phyloP scores from a whole-genome alignment of 35 echinoderm and acorn worm species.

The Antedon bifida region DNA sequence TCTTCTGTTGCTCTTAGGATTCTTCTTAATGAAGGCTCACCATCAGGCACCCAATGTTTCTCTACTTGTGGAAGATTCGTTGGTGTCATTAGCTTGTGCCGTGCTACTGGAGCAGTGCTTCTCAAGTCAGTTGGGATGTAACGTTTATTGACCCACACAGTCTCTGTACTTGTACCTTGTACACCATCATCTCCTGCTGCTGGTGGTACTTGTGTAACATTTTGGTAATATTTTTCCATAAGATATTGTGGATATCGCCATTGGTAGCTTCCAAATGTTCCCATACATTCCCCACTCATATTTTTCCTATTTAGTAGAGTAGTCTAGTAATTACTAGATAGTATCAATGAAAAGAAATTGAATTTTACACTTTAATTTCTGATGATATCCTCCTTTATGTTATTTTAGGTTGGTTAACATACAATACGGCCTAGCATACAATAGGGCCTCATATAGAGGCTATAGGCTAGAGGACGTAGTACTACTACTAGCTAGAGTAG shows the following conservation, averaged over 20 bases:
- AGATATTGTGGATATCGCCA: slow-evolving; percentile 57
- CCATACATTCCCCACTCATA: slow-evolving; percentile 91
- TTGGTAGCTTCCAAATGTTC: slow-evolving; percentile 78
- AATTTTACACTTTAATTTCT: too few relatives aligned
- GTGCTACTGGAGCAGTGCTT: slow-evolving; percentile 90
- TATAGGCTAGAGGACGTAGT: too few relatives aligned
- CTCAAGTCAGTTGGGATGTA: slow-evolving; percentile 94
- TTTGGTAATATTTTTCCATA: neutral
- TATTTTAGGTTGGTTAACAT: too few relatives aligned
- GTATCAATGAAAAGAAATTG: too few relatives aligned
- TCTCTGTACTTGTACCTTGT: slow-evolving; percentile 37
- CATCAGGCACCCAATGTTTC: slow-evolving; percentile 46
- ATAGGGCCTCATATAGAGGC: too few relatives aligned
- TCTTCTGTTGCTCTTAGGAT: slow-evolving; percentile 62
- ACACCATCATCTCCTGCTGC: neutral
- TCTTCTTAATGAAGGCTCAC: slow-evolving; percentile 54
- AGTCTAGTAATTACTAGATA: too few relatives aligned
- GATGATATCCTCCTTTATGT: too few relatives aligned
- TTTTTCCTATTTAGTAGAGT: neutral
- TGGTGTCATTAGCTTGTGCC: slow-evolving; percentile 75
- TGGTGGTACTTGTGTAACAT: neutral
- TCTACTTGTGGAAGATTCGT: slow-evolving; percentile 46
- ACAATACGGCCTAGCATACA: too few relatives aligned
- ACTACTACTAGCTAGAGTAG: too few relatives aligned
- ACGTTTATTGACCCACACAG: slow-evolving; percentile 95